These are phyloP conservation scores for Pampus argenteus DNA, from an alignment of 2,797 vertebrate species.

Conservation along the genomic window DNA sequence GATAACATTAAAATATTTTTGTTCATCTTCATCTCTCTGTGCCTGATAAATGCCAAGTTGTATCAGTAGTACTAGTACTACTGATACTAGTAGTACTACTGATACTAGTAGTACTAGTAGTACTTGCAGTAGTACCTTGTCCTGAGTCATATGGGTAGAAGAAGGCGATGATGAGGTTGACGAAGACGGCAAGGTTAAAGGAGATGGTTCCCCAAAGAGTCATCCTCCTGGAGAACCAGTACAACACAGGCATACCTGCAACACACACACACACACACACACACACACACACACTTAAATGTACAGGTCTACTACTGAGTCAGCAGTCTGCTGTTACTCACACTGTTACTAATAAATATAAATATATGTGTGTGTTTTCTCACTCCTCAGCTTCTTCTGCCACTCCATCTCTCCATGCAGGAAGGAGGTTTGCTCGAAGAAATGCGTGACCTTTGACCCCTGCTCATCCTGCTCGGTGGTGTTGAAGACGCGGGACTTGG, in stretches of 20 bases:
- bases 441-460: slow-evolving; percentile 98
- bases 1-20: no score
- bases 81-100: no score
- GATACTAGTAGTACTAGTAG: background rate
- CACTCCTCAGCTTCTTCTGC: slow-evolving; percentile 98
- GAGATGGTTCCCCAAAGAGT: slow-evolving; percentile 97
- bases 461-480: slow-evolving; percentile 98
- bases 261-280: slow-evolving; percentile 14
- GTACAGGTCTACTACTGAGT: no score
- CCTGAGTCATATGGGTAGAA: slow-evolving; percentile 92
- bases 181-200: slow-evolving; percentile 97
- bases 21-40: no score
- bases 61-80: no score
- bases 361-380: background rate
- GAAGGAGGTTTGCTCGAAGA: slow-evolving; percentile 95
- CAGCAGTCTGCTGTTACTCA: no score
- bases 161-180: slow-evolving; percentile 99
- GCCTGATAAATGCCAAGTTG: no score
- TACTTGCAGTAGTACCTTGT: slow-evolving; percentile 67
- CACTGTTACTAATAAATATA: no score
- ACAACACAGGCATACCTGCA: slow-evolving; percentile 95
- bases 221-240: slow-evolving; percentile 98
- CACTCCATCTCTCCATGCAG: slow-evolving; percentile 99
- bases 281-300: background rate
- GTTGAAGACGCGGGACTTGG: slow-evolving; percentile 92